A percentile compares a stretch with the other conserved stretches of the same genome.
These are phyloP conservation scores for Metellina segmentata DNA, from an alignment of 2,888 invertebrate species.

Conservation along the genomic window DNA sequence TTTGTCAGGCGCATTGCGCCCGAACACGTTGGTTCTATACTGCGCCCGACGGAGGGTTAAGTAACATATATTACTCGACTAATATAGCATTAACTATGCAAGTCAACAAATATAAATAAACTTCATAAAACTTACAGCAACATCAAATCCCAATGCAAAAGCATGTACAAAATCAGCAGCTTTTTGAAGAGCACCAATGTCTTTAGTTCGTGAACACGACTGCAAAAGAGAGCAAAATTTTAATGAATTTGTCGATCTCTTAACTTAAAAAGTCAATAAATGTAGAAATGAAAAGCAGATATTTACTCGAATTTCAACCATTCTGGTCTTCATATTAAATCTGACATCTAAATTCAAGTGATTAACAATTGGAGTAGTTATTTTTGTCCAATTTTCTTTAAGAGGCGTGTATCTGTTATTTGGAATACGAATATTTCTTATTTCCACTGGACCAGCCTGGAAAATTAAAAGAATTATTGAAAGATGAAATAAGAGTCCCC, in stretches of 20 bases:
- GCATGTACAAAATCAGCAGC: conserved; percentile 99
- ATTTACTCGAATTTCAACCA: conserved; percentile 90
- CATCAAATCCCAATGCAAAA: conserved; percentile 96
- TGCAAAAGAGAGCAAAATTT: conserved; percentile 77
- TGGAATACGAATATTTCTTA: conserved; percentile 88
- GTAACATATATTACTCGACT: too few relatives aligned
- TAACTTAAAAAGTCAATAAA: conserved; percentile 1
- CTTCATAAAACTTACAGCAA: conserved; percentile 84
- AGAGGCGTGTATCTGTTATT: conserved; percentile 95
- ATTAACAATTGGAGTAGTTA: conserved; percentile 97
- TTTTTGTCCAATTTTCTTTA: conserved; percentile 98
- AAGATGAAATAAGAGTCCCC: background rate
- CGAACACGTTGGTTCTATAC: too few relatives aligned
- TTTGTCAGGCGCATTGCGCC: too few relatives aligned
- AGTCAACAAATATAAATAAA: background rate
- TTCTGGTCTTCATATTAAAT: conserved; percentile 94
- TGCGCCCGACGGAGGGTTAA: too few relatives aligned
- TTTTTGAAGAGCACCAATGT: conserved; percentile 95
- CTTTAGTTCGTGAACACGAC: conserved; percentile 86
- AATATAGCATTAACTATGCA: too few relatives aligned
- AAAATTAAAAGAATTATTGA: background rate
- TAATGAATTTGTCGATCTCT: background rate
- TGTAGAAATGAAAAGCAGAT: background rate
- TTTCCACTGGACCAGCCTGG: conserved; percentile 77
- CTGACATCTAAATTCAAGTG: conserved; percentile 95